phyloP scores from a whole-genome alignment of 2,797 vertebrate genomes.

The Premnoplex brunnescens region DNA sequence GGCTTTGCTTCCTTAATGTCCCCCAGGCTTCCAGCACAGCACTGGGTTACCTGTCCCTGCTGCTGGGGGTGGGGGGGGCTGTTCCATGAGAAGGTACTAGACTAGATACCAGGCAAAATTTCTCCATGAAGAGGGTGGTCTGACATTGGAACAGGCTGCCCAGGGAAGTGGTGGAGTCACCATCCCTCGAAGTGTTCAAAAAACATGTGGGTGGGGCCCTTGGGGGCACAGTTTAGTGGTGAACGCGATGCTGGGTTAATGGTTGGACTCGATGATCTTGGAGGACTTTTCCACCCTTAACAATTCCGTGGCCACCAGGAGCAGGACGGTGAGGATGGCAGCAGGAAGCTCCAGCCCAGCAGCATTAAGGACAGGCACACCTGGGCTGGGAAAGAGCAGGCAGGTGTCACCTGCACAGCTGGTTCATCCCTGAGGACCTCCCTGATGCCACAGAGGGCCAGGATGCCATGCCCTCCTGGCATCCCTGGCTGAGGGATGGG shows the following conservation, averaged over 20 bases:
- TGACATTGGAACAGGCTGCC: neutral
- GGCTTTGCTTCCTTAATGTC: neutral
- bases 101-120: neutral
- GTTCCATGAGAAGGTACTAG: neutral
- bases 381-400: neutral
- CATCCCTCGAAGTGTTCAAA: neutral
- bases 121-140: neutral
- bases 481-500: neutral
- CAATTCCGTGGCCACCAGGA: accelerated
- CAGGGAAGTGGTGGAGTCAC: neutral
- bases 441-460: accelerated
- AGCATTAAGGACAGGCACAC: neutral
- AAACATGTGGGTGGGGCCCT: neutral
- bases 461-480: neutral
- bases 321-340: neutral
- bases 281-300: neutral
- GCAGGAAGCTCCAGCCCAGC: neutral
- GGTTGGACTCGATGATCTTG: neutral
- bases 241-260: neutral
- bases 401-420: accelerated
- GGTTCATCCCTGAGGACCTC: accelerated
- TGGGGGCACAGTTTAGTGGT: neutral
- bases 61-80: neutral
- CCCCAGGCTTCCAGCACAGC: neutral
- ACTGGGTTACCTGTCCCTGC: neutral